Evolutionary conservation across 2,113 vertebrate species (phyloP), one percentile per base, ranked within the genome.

Genomic region (Andinoacara biseriatus): DNA sequence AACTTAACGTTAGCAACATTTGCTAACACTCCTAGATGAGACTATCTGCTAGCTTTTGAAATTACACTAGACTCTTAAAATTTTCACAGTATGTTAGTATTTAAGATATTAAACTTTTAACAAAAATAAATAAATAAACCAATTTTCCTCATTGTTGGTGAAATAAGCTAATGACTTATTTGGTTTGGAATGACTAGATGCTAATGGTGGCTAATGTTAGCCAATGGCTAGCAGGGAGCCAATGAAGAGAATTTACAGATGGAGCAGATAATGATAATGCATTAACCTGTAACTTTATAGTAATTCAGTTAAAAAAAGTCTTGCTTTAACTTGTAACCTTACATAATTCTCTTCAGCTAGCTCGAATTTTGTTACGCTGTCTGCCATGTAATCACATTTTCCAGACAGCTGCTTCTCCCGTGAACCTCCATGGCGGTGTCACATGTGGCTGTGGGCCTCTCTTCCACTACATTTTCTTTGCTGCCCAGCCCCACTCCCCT

Each of bases 381-480:
- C 33, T 77, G 75, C 22, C 7, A 11, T 58, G 10, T 2, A 76
- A 79, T 75, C 33, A 22, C 17, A 52, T 83, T 59, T 87, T 76
- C 18, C 35, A 76, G 20, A 79, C 84, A 60, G 83, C 35, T 74
- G 40, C 54, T 24, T 87, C 74, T 80, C 56, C 46, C 10, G 4
- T 67, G 76, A 82, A 60, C 83, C 54, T 83, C 76, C 83, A 52
- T 61, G 62, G 79, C 65, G 77, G 52, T 22, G 76, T 89, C 87
- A 87, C 76, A 82, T 89, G 86, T 84, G 78, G 43, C 82, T 56
- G n/a, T 67, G 43, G 24, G 33, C 49, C 58, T 24, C 14, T 72
- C 6, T 38, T 79, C 26, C 43, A 29, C n/a, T 26, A 74, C 62
- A 69, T 80, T 54, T 24, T 77, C 31, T 56, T 31, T 72, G 17